These are phyloP conservation scores for Bellardia pandia DNA, from an alignment of 2,888 invertebrate genomes.

Conservation along the genomic window DNA sequence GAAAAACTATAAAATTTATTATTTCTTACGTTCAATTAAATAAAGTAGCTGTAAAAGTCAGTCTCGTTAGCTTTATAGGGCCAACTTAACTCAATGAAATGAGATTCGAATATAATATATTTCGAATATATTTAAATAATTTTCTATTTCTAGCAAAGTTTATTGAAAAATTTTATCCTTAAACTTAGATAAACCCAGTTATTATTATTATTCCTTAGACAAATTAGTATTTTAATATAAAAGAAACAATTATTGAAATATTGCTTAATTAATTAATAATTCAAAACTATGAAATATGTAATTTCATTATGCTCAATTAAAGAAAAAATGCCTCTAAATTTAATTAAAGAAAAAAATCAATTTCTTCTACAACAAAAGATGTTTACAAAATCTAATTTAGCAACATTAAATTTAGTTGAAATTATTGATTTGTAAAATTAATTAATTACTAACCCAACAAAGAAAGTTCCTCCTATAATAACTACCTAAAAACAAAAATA, in stretches of 20 bases:
- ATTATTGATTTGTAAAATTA: no score
- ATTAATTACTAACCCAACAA: conserved; percentile 13
- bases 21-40: conserved; percentile 5
- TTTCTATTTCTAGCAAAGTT: conserved; percentile 4
- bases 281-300: conserved; percentile 37
- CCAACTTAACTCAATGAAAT: conserved; percentile 14
- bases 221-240: conserved; percentile 29
- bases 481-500: neutral
- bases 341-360: conserved; percentile 1
- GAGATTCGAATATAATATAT: conserved; percentile 28
- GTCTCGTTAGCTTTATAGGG: conserved; percentile 22
- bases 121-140: conserved; percentile 24
- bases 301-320: conserved; percentile 65
- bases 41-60: neutral
- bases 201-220: neutral
- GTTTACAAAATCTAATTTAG: conserved; percentile 58
- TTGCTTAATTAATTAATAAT: conserved; percentile 8
- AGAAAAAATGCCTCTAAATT: conserved; percentile 3
- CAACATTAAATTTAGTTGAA: neutral
- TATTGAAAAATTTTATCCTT: neutral
- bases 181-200: conserved; percentile 7
- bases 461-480: conserved; percentile 39
- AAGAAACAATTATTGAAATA: conserved; percentile 13
- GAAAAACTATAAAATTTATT: conserved; percentile 6
- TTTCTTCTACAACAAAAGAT: conserved; percentile 35